A percentile compares a stretch with the other conserved stretches of the same genome.
Conservation (phyloP, 2,797 vertebrate species). For the Leptatherina wallacei region DNA sequence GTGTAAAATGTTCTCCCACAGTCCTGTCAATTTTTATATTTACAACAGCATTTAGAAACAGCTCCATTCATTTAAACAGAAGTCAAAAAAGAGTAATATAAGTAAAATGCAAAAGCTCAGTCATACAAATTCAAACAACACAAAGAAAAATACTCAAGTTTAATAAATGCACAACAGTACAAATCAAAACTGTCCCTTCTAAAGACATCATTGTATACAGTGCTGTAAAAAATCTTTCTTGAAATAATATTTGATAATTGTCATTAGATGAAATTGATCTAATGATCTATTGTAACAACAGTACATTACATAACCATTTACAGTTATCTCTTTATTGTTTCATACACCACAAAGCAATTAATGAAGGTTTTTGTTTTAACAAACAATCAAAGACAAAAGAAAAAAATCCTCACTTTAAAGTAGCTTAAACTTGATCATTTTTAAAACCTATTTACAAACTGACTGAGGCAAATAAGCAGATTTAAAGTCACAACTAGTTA, state of each 20-base stretch:
- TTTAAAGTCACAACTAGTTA: background rate
- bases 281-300: background rate
- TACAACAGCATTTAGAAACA: background rate
- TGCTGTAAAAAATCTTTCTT: background rate
- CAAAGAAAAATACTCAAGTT: background rate
- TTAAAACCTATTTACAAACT: background rate
- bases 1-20: background rate
- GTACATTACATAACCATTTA: background rate
- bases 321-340: background rate
- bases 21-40: background rate
- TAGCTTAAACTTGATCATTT: background rate
- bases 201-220: background rate
- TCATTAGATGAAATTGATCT: background rate
- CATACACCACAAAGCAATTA: background rate
- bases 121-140: constrained; percentile 15
- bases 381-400: background rate
- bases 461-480: background rate
- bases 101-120: constrained; percentile 16
- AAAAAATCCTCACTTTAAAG: background rate
- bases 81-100: background rate
- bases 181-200: background rate
- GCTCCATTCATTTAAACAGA: background rate
- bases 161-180: constrained; percentile 7
- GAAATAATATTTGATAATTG: background rate
- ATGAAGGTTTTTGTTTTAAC: background rate